Evolutionary conservation across 2,888 invertebrate species (phyloP).

Genomic region (Sinelater perroti): DNA sequence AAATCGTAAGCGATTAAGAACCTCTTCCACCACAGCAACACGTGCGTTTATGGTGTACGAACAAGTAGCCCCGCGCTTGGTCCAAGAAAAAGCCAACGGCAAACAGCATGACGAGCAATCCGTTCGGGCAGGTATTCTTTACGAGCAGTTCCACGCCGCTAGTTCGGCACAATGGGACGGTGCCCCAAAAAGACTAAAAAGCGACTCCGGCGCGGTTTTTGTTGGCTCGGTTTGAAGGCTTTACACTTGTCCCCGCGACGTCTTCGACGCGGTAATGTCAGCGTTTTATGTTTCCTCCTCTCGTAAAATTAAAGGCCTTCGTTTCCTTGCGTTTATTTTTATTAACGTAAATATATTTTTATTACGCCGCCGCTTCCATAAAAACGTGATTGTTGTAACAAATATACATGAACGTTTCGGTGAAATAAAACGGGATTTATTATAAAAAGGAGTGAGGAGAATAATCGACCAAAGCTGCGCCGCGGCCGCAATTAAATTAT

Average conservation of each 20-base stretch:
- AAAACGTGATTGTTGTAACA: slow-evolving; percentile 20
- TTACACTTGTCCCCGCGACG: slow-evolving; percentile 32
- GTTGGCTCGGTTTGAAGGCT: slow-evolving; percentile 39
- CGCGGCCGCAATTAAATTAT: too few species aligned
- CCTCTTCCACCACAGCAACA: slow-evolving; percentile 34
- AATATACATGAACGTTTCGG: slow-evolving; percentile 1
- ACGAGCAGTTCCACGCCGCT: slow-evolving; percentile 44
- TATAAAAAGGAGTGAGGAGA: too few species aligned
- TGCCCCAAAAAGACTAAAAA: slow-evolving; percentile 41
- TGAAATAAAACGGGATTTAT: slow-evolving; percentile 10
- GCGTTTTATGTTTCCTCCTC: slow-evolving; percentile 24
- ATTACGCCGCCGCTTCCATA: slow-evolving; percentile 10
- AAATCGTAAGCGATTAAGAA: slow-evolving; percentile 27
- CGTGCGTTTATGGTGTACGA: slow-evolving; percentile 42
- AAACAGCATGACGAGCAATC: slow-evolving; percentile 38
- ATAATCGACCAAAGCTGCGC: too few species aligned
- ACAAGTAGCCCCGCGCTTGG: slow-evolving; percentile 33
- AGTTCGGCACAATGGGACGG: slow-evolving; percentile 44
- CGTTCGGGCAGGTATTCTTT: slow-evolving; percentile 37
- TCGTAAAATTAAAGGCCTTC: slow-evolving; percentile 17
- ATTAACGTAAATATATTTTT: slow-evolving; percentile 18
- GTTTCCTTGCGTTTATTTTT: slow-evolving; percentile 15
- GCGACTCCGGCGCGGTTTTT: slow-evolving; percentile 41
- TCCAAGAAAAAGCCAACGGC: slow-evolving; percentile 19
- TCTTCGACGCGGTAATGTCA: slow-evolving; percentile 21